Percentiles rank a stretch among this genome's conserved stretches.
Evolutionary conservation across 2,888 invertebrate species (phyloP).

Genomic region (Pogonocherus hispidulus): DNA sequence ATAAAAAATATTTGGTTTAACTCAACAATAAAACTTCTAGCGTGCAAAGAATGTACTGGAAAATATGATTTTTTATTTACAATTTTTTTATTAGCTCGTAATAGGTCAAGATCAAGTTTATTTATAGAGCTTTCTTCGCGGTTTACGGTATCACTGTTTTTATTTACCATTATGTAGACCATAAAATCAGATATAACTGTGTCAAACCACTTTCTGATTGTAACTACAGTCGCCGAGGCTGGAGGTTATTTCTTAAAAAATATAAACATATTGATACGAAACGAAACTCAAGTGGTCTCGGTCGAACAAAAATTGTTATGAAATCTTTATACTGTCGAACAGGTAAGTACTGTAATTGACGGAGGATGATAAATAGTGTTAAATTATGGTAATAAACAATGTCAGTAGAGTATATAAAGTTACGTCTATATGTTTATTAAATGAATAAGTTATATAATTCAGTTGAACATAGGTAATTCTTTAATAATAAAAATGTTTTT

Average conservation of each 20-base stretch:
- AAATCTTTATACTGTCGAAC: background rate
- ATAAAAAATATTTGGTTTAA: too few species aligned
- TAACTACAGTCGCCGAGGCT: background rate
- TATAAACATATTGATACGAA: background rate
- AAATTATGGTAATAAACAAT: too few species aligned
- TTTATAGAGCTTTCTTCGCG: constrained; percentile 4
- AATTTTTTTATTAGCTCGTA: background rate
- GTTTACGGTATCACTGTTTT: background rate
- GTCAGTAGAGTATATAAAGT: too few species aligned
- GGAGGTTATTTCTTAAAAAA: background rate
- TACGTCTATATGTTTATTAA: too few species aligned
- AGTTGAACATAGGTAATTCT: too few species aligned
- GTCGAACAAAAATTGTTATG: background rate
- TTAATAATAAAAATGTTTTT: too few species aligned
- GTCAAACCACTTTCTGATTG: constrained; percentile 17
- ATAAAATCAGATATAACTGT: background rate
- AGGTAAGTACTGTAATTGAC: background rate
- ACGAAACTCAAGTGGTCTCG: background rate
- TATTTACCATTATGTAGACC: background rate
- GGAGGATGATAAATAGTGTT: too few species aligned
- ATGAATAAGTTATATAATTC: too few species aligned
- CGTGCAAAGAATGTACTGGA: too few species aligned
- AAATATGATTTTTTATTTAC: too few species aligned
- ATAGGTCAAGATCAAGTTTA: constrained; percentile 27
- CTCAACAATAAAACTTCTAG: too few species aligned